phyloP scores from a whole-genome alignment of 2,113 vertebrate genomes.

The Pagrus major region DNA sequence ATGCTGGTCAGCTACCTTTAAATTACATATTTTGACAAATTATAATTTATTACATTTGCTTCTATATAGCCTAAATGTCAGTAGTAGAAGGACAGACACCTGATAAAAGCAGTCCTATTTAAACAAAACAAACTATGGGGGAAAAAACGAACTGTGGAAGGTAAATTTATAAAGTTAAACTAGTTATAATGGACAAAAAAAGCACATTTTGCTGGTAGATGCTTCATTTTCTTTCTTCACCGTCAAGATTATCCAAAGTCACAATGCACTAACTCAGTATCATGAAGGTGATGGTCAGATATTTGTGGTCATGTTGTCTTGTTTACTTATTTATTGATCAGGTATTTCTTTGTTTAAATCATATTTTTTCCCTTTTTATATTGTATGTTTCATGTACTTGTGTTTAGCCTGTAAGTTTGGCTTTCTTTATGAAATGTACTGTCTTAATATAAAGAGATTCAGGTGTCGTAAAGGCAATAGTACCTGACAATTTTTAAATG shows the following conservation, averaged over 20 bases:
- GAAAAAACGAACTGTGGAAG: neutral
- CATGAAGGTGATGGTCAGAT: neutral
- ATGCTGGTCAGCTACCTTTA: neutral
- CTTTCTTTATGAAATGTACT: neutral
- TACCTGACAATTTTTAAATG: too few relatives aligned
- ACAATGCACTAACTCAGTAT: neutral
- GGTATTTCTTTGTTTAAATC: neutral
- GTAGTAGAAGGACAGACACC: neutral
- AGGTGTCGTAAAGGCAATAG: neutral
- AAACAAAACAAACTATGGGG: too few relatives aligned
- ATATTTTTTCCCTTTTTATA: neutral
- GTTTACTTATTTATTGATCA: neutral
- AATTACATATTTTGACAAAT: neutral
- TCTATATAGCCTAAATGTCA: too few relatives aligned
- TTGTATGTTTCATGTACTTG: neutral
- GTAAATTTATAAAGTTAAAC: neutral
- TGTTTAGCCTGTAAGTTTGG: neutral
- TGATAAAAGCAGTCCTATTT: too few relatives aligned
- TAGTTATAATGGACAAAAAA: neutral
- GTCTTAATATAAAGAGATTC: neutral
- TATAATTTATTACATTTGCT: neutral
- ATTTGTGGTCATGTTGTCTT: neutral
- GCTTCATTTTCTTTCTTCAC: too few relatives aligned
- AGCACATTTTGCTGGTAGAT: neutral
- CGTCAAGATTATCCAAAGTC: neutral